Base-by-base conservation (phyloP, 2,113 vertebrate species). In the Mesocricetus auratus region DNA sequence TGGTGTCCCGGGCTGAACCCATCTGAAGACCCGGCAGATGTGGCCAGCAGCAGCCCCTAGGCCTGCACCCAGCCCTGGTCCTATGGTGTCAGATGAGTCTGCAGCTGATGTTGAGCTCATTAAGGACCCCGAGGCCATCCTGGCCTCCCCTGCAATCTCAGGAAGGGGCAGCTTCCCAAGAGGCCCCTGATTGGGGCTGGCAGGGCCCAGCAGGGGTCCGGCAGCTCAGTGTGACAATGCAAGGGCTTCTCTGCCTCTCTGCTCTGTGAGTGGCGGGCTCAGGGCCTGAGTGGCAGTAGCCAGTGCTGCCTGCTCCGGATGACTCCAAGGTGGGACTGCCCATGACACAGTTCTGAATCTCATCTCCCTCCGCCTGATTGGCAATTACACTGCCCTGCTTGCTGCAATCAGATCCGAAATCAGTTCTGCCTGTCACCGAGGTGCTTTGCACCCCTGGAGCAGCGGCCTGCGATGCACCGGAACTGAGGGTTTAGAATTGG, bases 321-420 rank as follows among this genome's bases (percentile, higher is more conserved):
- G 36, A 29, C 33, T 29, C 50, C n/a, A 21, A 58, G 88, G 93
- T 69, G 71, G 81, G 81, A 89, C 39, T 60, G 39, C 69, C 47
- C 19, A 11, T 82, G 82, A 45, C 17, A 17, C 45, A 16, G 93
- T 79, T 58, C 93, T 86, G 88, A 90, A 82, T 56, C 79, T 91
- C 71, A 47, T 77, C 88, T 86, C 81, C 73, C 66, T 31, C 11
- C 60, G 68, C 36, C 93, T 94, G 93, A 94, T 94, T 94, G 93
- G 93, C 93, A 94, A 94, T 94, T 91, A 94, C 81, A 45, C 93
- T 86, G 81, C 88, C 93, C 74, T 64, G 78, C 56, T 60, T 29
- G 86, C n/a, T 45, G 93, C 93, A 94, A 94, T 94, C 93, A 94
- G 93, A 94, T 86, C 93, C 86, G 93, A 91, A 91, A 94, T 91